Base-by-base conservation (phyloP, 2,797 vertebrate species). In the Cottoperca gobio region DNA sequence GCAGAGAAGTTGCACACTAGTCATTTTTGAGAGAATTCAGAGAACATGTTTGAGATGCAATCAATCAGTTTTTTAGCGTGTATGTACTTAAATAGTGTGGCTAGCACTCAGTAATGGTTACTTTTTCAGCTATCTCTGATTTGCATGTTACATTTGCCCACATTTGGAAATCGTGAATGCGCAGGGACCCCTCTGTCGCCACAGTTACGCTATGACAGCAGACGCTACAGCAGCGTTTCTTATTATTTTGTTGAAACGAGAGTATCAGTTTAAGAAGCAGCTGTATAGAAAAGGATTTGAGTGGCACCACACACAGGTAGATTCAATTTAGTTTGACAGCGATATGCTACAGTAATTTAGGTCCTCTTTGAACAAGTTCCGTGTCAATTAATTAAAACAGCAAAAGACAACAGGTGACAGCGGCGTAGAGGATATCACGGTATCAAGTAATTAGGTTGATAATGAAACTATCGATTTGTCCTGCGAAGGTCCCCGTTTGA, bases 391-490 rank as follows among this genome's bases (percentile, higher is more conserved):
- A n/a, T 84, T 84, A 61, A 74, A 84, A 61, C 59, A 1, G 71
- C 59, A 73, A 45, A 76, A 71, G 69, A 78, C 48, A 59, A 53
- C 31, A 6, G n/a, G 65, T 31, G 84, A 67, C 75, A 52, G 70
- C 61, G 23, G 71, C 33, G n/a, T 11, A 6, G 43, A 70, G 73
- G 80, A 78, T 84, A 79, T 81, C 78, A 76, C 45, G 63, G 69
- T 74, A 73, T 79, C 79, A 68, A 76, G 89, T 90, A 90, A 89
- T 91, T 84, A 87, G 81, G 83, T 81, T 89, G 77, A 90, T 94
- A 89, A 91, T 92, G 86, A 91, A 92, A 82, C 23, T 82, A 93
- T 94, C 62, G 91, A 94, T 94, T 91, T 79, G 74, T 71, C 61
- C 80, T 23, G 57, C 35, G 57, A 63, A 75, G 82, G 78, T 87